Evolutionary conservation across 2,113 vertebrate genomes (phyloP), one percentile per base, ranked within the genome.

Genomic region (Pachypanchax playfairii): DNA sequence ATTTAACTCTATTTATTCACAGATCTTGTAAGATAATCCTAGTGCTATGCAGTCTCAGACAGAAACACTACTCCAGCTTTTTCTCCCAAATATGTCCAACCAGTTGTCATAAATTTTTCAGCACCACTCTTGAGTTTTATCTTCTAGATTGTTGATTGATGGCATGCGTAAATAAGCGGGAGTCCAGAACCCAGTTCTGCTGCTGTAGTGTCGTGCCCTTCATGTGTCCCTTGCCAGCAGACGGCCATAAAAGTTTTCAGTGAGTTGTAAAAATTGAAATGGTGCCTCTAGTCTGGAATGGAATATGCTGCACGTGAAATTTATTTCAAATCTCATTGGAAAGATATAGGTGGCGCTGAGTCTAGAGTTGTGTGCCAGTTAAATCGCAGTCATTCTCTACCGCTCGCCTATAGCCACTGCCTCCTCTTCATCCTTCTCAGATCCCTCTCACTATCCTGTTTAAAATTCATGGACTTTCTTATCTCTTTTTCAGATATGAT

Each of bases 391-490:
- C 61, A 31, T 66, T 77, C 65, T 61, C 53, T 10, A 54, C 53
- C 20, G 26, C 62, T 50, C 13, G 13, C 35, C 53, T 73, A n/a
- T n/a, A 41, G 42, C 75, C 49, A 71, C 64, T 70, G 38, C 50
- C 49, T 77, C 58, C 65, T 79, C 69, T 85, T 81, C 80, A 82
- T 84, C 18, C n/a, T 31, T 21, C n/a, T 51, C 18, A 33, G 18
- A 84, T 83, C 72, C 73, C 67, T 77, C 84, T 87, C 68, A 73
- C 76, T 85, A 60, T 82, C 68, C 91, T 94, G 92, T 92, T 94
- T 90, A 90, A 96, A 95, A 96, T 96, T 93, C 93, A 96, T 96
- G 92, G 91, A 91, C 90, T 95, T 94, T 88, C 93, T 94, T 95
- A 96, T 95, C 94, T 91, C 90, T 91, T 91, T 87, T 82, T 78